Evolutionary conservation across 1,140 invertebrate genomes (phyloP), one percentile per base, ranked within the genome.

Genomic region (Solen grandis): DNA sequence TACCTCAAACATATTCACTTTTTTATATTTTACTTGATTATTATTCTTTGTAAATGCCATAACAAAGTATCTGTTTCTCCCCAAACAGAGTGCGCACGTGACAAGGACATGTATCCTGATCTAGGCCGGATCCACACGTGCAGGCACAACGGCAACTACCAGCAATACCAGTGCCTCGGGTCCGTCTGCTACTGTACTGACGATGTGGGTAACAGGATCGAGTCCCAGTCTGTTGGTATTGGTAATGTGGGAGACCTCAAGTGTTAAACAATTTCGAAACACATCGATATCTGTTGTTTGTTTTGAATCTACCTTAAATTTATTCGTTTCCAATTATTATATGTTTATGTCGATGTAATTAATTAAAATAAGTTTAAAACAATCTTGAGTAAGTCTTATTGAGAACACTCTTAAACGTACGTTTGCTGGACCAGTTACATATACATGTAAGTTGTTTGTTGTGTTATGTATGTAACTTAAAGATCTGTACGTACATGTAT

Each of bases 171-270:
- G 76, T 85, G 84, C 41, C 29, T 62, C 13, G 84, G 84, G 8
- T 83, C 81, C 10, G 76, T 76, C 8, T 85, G 84, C 31, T 83
- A 75, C 69, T 85, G 84, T 50, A 68, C 72, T 10, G 81, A 85
- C 46, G 59, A 68, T 27, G 65, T 57, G 16, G 80, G 78, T 25
- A 41, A 69, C 29, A 66, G 66, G 50, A 16, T 79, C 0, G 59
- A 25, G 22, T 59, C 63, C 35, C 55, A 77, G 52, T 73, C 84
- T 16, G 74, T 84, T 1, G 52, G 55, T 68, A 81, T 84, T 31
- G 74, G 72, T 16, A 41, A 72, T 22, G 46, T 73, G 19, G 59
- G 59, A 55, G 65, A 70, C 38, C 73, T 84, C 16, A 68, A 81
- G 25, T 84, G 83, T 63, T 60, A 16, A 60, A 1, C 2, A 29